Base-by-base conservation (phyloP, 2,888 invertebrate genomes). In the Ormyrus rosae region DNA sequence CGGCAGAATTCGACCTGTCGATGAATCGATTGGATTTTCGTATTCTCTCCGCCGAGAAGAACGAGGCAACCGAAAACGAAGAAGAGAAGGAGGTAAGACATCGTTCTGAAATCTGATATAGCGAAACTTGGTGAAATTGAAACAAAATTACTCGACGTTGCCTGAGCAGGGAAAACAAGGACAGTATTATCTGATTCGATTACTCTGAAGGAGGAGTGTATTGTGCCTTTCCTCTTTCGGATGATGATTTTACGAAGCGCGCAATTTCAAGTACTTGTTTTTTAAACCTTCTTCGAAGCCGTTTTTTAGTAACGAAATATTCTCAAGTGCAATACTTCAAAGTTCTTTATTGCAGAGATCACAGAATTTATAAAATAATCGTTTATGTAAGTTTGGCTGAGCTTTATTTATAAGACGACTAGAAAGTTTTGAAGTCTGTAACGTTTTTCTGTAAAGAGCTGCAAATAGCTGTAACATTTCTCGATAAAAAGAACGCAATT, bases 181-280 rank as follows among this genome's bases (percentile, higher is more conserved):
- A 13, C 8, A 8, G 19, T 34, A 70, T 77, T 77, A 77, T 77
- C 69, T 77, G 63, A 64, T 77, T 77, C 64, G 63, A 77, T 77
- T 70, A 70, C 50, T 19, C 10, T 7, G 8, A 8, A 50, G 19
- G n/a, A 50, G 46, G n/a, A 13, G n/a, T 75, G 45, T 75, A 68
- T 75, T 75, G 53, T 61, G 45, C 46, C 50, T 50, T 13, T n/a
- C 46, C n/a, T 73, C 68, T 55, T 55, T 34, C 34, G 45, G 46
- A 8, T 56, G 19, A 50, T 65, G 34, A 7, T 75, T 68, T 51
- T 61, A 71, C 51, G 60, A 61, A 60, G 51, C 34, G 34, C 34
- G 34, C 34, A 0, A 34, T 34, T 34, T 4, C 34, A 0, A 34
- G 34, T 34, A 34, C 34, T 34, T 34, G 2, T 34, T 34, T 34